Conservation (phyloP, 2,113 vertebrate species). For the Brevimyrus niger region DNA sequence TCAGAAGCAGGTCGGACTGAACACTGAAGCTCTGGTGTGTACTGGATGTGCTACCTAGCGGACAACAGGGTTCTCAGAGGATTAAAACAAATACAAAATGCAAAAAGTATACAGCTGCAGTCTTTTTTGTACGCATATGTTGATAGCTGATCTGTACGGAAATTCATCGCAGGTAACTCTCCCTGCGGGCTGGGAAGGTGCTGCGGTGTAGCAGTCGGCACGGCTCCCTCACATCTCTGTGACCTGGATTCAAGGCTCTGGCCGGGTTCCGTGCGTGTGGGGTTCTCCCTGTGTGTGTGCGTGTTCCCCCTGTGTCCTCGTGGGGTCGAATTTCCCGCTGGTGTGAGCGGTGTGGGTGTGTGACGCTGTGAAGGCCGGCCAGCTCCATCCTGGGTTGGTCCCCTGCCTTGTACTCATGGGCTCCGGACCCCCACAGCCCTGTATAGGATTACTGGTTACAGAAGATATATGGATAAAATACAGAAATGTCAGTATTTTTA, state of each 20-base stretch:
- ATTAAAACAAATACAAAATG: constrained; percentile 35
- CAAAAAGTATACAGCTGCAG: background rate
- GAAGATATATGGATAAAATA: background rate
- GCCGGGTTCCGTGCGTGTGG: background rate
- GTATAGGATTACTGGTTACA: background rate
- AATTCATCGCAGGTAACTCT: background rate
- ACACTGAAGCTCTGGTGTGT: constrained; percentile 18
- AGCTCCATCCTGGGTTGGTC: background rate
- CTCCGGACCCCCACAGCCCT: background rate
- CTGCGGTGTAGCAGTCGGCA: background rate
- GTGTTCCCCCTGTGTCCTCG: background rate
- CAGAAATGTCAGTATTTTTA: background rate
- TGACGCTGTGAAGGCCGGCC: too few species aligned
- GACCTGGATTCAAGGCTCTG: background rate
- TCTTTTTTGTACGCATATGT: background rate
- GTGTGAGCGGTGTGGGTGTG: background rate
- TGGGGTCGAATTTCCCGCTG: background rate
- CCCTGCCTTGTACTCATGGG: background rate
- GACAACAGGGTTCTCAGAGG: constrained; percentile 38
- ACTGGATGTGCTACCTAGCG: constrained; percentile 25
- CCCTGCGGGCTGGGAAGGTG: too few species aligned
- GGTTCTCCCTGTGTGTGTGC: background rate
- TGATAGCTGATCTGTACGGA: background rate
- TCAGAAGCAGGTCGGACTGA: constrained; percentile 15
- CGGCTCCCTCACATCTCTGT: background rate